Conservation (phyloP, 1,140 invertebrate species). For the Dendrolimus kikuchii region DNA sequence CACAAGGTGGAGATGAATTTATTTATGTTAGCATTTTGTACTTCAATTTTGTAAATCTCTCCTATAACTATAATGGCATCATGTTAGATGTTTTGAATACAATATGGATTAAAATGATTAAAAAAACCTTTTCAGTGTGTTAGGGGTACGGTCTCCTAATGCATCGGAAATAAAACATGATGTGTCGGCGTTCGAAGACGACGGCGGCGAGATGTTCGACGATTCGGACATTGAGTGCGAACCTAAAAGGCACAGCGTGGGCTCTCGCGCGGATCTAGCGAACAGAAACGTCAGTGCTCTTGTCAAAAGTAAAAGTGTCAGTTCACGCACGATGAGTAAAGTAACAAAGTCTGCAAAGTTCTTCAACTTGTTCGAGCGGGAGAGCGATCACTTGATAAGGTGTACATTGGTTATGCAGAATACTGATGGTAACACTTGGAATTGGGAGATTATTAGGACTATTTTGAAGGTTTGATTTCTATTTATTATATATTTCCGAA, state of each 20-base stretch:
- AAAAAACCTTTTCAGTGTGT: no score
- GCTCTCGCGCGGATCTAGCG: slow-evolving; percentile 51
- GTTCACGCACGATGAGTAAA: slow-evolving; percentile 58
- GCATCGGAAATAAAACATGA: slow-evolving; percentile 12
- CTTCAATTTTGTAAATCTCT: no score
- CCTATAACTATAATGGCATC: no score
- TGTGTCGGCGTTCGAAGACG: slow-evolving; percentile 34
- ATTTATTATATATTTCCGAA: not conserved
- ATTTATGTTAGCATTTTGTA: no score
- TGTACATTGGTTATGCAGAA: slow-evolving; percentile 83
- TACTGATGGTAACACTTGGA: slow-evolving; percentile 83
- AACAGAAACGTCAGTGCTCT: slow-evolving; percentile 57
- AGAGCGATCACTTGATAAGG: slow-evolving; percentile 78
- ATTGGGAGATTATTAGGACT: slow-evolving; percentile 87
- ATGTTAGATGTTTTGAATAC: no score
- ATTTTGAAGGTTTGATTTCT: slow-evolving; percentile 79
- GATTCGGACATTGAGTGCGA: slow-evolving; percentile 61
- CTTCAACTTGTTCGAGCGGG: slow-evolving; percentile 69
- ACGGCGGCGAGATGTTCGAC: slow-evolving; percentile 53
- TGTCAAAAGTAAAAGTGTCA: slow-evolving; percentile 69
- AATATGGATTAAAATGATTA: no score
- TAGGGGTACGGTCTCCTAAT: no score
- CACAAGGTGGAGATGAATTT: no score
- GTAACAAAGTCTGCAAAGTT: slow-evolving; percentile 60
- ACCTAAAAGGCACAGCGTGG: slow-evolving; percentile 58